Evolutionary conservation across 2,113 vertebrate species (phyloP).

Genomic region (Urocitellus parryii): DNA sequence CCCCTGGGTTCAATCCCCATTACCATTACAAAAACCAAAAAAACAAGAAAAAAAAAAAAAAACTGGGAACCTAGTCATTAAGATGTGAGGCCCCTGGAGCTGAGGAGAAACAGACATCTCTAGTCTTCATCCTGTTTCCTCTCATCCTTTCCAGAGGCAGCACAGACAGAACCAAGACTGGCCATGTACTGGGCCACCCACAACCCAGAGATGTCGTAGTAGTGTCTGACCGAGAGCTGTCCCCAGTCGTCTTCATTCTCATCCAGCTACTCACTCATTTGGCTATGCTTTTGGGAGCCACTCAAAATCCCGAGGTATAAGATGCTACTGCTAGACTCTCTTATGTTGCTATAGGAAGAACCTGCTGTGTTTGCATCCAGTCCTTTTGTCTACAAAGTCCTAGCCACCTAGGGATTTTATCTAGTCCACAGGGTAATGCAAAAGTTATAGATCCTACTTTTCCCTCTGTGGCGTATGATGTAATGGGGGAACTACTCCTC

Average conservation of each 20-base stretch:
- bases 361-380: not conserved
- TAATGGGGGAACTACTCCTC: not conserved
- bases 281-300: slow-evolving; percentile 91
- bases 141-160: not conserved
- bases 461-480: not conserved
- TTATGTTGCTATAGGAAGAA: fast-evolving
- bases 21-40: no score
- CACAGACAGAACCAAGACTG: slow-evolving; percentile 91
- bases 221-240: slow-evolving; percentile 89
- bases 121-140: fast-evolving
- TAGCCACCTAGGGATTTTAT: no score
- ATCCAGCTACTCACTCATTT: slow-evolving; percentile 93
- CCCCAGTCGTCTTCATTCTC: slow-evolving; percentile 88
- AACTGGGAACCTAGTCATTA: fast-evolving
- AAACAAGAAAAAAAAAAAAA: no score
- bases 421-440: not conserved
- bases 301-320: slow-evolving; percentile 87
- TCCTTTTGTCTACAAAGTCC: not conserved
- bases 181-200: slow-evolving; percentile 91
- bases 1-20: no score
- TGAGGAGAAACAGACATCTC: fast-evolving
- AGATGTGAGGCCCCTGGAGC: fast-evolving
- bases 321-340: fast-evolving
- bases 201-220: slow-evolving; percentile 80
- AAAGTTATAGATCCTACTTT: not conserved